Base-by-base conservation (phyloP, 2,113 vertebrate genomes). In the Oncorhynchus keta region DNA sequence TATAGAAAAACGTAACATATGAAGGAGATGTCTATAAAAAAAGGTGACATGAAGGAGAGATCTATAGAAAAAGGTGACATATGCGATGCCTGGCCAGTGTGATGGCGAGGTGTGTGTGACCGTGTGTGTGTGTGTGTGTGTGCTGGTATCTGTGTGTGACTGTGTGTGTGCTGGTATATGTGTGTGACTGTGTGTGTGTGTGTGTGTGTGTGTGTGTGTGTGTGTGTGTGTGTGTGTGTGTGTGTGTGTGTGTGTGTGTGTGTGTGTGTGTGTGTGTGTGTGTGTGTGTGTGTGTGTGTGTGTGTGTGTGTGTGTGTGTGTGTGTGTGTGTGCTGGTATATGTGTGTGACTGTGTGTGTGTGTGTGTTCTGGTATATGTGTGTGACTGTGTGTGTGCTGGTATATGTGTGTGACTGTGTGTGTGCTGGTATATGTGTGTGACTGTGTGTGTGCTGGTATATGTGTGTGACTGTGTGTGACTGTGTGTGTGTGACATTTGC, bases 401-500 rank as follows among this genome's bases (percentile, higher is more conserved):
- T 55, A 80, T 68, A 35, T 77, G 32, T 61, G 69, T 72, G 76
- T 73, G 76, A 57, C 13, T 45, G 84, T 74, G 72, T 91, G 90
- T 28, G 28, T 28, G 28, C 28, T 28, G 28, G 28, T 28, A 28
- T 28, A 28, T 28, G 28, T 28, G 14, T 35, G 78, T 77, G 70
- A 55, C 51, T 81, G 83, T 76, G 77, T 79, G 84, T 74, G 35
- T 2, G 6, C 1, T 35, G 32, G 32, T 55, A 80, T 68, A 35
- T 77, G 32, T 61, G 69, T 72, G 76, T 73, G 76, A 57, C 2
- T 45, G 61, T 30, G 70, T 81, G 72, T 22, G 24, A 24, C 24
- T 67, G 73, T 49, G 28, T 70, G 72, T 68, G 78, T 22, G 72
- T 91, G 90, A 91, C 87, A 93, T 93, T 91, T 92, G 90, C 91